Evolutionary conservation across 1,140 invertebrate species (phyloP).

Genomic region (Papilio helenus): DNA sequence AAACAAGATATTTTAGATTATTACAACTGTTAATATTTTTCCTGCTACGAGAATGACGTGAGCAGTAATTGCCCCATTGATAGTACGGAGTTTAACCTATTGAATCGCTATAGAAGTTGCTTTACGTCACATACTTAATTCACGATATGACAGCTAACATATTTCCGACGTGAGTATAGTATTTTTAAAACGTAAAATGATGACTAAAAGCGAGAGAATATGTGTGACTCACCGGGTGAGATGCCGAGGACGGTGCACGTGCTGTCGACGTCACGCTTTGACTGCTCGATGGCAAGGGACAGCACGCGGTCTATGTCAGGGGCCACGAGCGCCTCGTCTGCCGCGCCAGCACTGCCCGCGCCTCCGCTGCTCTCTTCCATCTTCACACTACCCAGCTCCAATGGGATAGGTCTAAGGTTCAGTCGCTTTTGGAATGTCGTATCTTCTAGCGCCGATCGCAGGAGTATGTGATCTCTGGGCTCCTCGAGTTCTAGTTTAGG

Average conservation of each 20-base stretch:
- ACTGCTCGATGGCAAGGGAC: conserved; percentile 92
- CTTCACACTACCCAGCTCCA: conserved; percentile 80
- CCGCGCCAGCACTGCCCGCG: conserved; percentile 37
- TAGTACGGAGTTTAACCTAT: not conserved
- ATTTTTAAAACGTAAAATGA: conserved; percentile 31
- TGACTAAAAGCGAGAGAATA: conserved; percentile 38
- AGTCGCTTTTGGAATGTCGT: conserved; percentile 92
- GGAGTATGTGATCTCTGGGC: conserved; percentile 88
- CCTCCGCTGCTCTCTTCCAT: conserved; percentile 85
- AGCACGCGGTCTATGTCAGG: conserved; percentile 93
- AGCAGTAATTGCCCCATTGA: not conserved
- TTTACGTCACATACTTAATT: conserved; percentile 34
- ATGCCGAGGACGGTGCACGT: conserved; percentile 93
- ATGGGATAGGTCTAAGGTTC: conserved; percentile 89
- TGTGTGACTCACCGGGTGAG: conserved; percentile 89
- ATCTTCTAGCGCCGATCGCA: conserved; percentile 91
- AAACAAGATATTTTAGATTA: not conserved
- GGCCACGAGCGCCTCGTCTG: conserved; percentile 85
- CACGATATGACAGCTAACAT: conserved; percentile 11
- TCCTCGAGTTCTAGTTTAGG: conserved; percentile 79
- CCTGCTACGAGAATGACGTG: conserved; percentile 2
- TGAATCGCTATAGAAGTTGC: conserved; percentile 30
- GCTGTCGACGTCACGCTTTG: conserved; percentile 92
- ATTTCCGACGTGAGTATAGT: conserved; percentile 22
- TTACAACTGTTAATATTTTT: not conserved